A percentile compares a stretch with the other conserved stretches of the same genome.
Evolutionary conservation across 2,888 invertebrate species (phyloP).

Genomic region (Meandrusa payeni): DNA sequence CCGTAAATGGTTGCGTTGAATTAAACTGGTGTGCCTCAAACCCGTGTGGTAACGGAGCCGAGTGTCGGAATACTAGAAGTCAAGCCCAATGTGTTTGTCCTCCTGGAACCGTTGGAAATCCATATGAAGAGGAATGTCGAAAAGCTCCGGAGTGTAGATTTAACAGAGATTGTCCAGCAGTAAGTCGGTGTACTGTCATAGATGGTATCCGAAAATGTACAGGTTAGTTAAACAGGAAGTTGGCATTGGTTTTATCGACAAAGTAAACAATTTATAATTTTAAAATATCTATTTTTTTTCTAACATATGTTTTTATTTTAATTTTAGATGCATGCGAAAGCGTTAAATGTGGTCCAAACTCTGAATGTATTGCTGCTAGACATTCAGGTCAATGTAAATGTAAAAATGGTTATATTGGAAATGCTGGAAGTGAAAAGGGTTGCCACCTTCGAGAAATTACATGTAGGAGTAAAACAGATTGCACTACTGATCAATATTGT

Average conservation of each 20-base stretch:
- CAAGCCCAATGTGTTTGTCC: slow-evolving; percentile 91
- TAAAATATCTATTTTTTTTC: slow-evolving; percentile 8
- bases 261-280: no score
- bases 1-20: slow-evolving; percentile 84
- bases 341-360: slow-evolving; percentile 89
- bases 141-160: slow-evolving; percentile 90
- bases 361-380: slow-evolving; percentile 89
- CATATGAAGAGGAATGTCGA: slow-evolving; percentile 91
- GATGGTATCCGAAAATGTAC: slow-evolving; percentile 90
- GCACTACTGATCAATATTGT: slow-evolving; percentile 90
- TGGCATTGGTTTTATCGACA: no score
- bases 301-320: background rate
- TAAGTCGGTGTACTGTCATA: slow-evolving; percentile 87
- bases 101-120: slow-evolving; percentile 89
- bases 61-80: slow-evolving; percentile 90
- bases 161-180: slow-evolving; percentile 89
- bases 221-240: slow-evolving; percentile 53
- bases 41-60: slow-evolving; percentile 90
- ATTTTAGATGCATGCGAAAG: slow-evolving; percentile 88
- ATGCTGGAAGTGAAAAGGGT: slow-evolving; percentile 86
- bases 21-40: slow-evolving; percentile 89
- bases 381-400: slow-evolving; percentile 91
- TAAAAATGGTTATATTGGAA: slow-evolving; percentile 88
- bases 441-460: slow-evolving; percentile 88
- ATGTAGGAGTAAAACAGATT: slow-evolving; percentile 87